Conservation (phyloP, 1,140 invertebrate species). For the Lepidurus couesii region DNA sequence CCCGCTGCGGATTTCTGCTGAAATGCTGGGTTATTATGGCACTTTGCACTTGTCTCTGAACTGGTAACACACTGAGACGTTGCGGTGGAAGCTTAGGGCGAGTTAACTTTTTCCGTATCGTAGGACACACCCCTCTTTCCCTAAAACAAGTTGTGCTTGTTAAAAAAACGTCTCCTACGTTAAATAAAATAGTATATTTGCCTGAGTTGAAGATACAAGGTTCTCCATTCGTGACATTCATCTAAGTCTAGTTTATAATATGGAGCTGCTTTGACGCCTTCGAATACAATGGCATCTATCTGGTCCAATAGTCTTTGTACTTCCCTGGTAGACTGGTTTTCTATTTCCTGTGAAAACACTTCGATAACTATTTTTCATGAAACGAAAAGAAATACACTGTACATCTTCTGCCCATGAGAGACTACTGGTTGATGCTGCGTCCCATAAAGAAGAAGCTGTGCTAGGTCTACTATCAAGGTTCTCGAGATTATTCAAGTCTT, state of each 20-base stretch:
- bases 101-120: background rate
- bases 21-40: background rate
- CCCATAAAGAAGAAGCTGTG: background rate
- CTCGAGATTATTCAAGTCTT: background rate
- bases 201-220: background rate
- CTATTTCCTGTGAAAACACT: background rate
- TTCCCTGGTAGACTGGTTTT: background rate
- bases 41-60: background rate
- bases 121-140: constrained; percentile 1
- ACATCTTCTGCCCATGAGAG: constrained; percentile 9
- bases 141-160: background rate
- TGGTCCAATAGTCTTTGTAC: constrained; percentile 15
- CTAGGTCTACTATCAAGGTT: background rate
- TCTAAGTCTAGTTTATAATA: background rate
- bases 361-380: background rate
- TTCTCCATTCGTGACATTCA: background rate
- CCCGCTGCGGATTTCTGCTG: background rate
- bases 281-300: background rate
- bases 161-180: no score
- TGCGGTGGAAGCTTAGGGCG: background rate
- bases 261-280: background rate
- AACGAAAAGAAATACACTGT: background rate
- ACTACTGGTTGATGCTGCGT: background rate
- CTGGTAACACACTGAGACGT: background rate
- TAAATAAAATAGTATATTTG: background rate